A percentile compares a stretch with the other conserved stretches of the same genome.
phyloP scores from a whole-genome alignment of 2,113 vertebrate genomes.

The Mixornis gularis region DNA sequence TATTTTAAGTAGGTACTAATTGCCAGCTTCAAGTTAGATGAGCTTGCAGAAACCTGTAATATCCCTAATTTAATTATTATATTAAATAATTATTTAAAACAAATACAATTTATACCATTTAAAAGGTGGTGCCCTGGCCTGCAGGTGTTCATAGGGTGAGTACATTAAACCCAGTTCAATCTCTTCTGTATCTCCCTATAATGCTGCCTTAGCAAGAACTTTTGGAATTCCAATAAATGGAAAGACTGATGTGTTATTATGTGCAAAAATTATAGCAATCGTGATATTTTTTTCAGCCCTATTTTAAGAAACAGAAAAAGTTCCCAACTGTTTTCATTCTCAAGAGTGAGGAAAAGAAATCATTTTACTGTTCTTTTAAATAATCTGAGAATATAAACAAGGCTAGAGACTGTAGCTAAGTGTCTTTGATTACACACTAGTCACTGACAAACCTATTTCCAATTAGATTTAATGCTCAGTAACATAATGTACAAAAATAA shows the following conservation, averaged over 20 bases:
- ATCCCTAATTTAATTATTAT: neutral
- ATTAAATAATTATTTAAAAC: neutral
- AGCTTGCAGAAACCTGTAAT: neutral
- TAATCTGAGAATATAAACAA: neutral
- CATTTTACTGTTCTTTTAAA: neutral
- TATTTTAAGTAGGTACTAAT: constrained; percentile 11
- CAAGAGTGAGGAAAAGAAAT: neutral
- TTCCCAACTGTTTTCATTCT: neutral
- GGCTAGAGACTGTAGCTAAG: neutral
- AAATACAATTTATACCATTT: neutral
- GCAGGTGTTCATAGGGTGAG: neutral
- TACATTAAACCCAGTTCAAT: neutral
- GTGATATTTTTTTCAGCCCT: neutral
- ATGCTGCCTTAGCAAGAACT: neutral
- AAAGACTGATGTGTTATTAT: neutral
- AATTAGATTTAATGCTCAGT: neutral
- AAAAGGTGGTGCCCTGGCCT: neutral
- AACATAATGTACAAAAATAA: constrained; percentile 20
- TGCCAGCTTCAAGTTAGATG: neutral
- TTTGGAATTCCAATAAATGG: neutral
- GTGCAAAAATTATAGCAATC: neutral
- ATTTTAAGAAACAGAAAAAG: neutral
- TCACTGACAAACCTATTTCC: neutral
- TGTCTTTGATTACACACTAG: neutral
- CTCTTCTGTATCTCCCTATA: neutral